Evolutionary conservation across 2,113 vertebrate genomes (phyloP).

Genomic region (Electrona antarctica): DNA sequence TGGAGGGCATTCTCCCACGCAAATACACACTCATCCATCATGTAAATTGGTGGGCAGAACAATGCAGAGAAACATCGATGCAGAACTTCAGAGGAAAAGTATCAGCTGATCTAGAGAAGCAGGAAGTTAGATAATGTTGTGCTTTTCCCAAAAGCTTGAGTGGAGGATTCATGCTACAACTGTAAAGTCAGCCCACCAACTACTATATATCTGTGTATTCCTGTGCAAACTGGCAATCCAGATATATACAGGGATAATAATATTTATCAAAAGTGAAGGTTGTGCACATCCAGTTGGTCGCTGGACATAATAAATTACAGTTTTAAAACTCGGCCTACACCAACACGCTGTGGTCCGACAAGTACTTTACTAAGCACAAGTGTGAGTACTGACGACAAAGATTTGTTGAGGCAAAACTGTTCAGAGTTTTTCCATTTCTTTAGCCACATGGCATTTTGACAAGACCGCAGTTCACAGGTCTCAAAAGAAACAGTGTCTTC

Average conservation of each 20-base stretch:
- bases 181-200: background rate
- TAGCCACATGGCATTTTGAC: too few relatives aligned
- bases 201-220: background rate
- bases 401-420: too few relatives aligned
- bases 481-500: too few relatives aligned
- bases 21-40: background rate
- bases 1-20: background rate
- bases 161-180: background rate
- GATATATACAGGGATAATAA: background rate
- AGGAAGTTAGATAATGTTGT: slow-evolving; percentile 35
- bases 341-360: too few relatives aligned
- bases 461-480: too few relatives aligned
- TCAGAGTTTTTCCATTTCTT: too few relatives aligned
- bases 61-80: too few relatives aligned
- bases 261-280: background rate
- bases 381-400: too few relatives aligned
- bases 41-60: background rate
- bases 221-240: background rate
- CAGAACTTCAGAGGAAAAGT: background rate
- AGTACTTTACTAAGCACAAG: too few relatives aligned
- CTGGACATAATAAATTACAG: too few relatives aligned
- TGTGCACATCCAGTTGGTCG: too few relatives aligned
- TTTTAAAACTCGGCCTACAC: too few relatives aligned
- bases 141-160: slow-evolving; percentile 4
- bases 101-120: slow-evolving; percentile 30